Evolutionary conservation across 2,888 invertebrate species (phyloP), one percentile per base, ranked within the genome.

Genomic region (Antheraea yamamai): DNA sequence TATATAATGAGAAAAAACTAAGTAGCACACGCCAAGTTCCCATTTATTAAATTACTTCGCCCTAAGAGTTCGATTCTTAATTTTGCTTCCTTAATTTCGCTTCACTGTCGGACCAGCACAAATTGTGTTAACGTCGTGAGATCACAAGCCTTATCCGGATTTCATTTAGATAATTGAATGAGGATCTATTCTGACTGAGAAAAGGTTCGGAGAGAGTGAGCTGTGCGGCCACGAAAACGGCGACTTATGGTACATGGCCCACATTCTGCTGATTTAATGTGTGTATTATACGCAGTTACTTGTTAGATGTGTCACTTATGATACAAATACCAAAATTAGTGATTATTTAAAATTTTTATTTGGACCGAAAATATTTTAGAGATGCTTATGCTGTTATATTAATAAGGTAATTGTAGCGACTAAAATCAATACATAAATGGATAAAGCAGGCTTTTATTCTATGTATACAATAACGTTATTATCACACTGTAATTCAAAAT

Each of bases 141-240:
- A 92, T 92, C 92, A 88, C 88, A 89, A 87, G 88, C 86, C 88
- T 88, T 88, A 92, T 91, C 92, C 90, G 89, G 91, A 92, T 94
- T 94, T 92, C 91, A 93, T 94, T 94, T 91, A 92, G 93, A 92
- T 94, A 94, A 94, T 94, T 93, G 92, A 94, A 94, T 94, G 91
- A 93, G 91, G 90, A 91, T 92, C 90, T 92, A 91, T 90, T 92
- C 89, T 89, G 88, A 86, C 89, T 89, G 89, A 88, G 90, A 90
- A 92, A 92, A 91, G 92, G 91, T 89, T 88, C 87, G 81, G 80
- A 78, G 80, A 83, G 83, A 83, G 84, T 83, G 80, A 81, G 80
- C 76, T 79, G 76, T 77, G 79, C 75, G 85, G 91, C 90, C 78
- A 86, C n/a, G 70, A 83, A 81, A 78, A 16, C 1, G 20, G 82